Evolutionary conservation across 2,888 invertebrate species (phyloP), one percentile per base, ranked within the genome.

Genomic region (Petrolisthes cinctipes): DNA sequence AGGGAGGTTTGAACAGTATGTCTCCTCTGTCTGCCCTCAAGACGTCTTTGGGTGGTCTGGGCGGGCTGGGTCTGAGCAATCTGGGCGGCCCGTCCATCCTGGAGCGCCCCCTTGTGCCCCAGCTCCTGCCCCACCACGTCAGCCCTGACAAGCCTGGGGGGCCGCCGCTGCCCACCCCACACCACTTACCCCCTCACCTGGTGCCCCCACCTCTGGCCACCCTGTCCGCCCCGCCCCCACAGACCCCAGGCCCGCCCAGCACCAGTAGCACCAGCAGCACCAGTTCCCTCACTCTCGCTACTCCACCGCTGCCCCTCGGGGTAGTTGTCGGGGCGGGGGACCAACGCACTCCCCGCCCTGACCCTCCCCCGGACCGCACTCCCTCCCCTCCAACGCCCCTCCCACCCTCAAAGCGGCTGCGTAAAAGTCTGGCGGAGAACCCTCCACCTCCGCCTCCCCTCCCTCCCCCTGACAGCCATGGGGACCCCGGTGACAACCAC

Each of bases 31-130:
- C 89, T 61, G 86, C 86, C 51, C 85, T 89, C 56, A 89, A 89
- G 79, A 79, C 87, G 11, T 86, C 89, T 11, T 56, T 89, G 56
- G 79, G 86, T 54, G 82, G 87, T 14, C 80, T 87, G 57, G 87
- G 89, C 11, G 82, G 71, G 53, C 86, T 89, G 53, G 82, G 86
- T 37, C 56, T 89, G 78, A 84, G 86, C 23, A 82, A 85, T 53
- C 37, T 89, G 53, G 73, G 75, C 61, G 76, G 86, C 53, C 84
- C 89, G 37, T 85, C 84, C 57, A 85, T 89, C 53, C 73, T 89
- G 37, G 89, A 89, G 68, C 75, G 89, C n/a, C 89, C 89, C 17
- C 61, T 89, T 7, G 87, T 89, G 51, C 89, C 89, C 61, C 89
- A 89, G 85, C 85, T 89, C 5, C 81, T 89, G 20, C 87, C 89